Conservation (phyloP, 2,797 vertebrate species). For the Pseudotriccus pelzelni region DNA sequence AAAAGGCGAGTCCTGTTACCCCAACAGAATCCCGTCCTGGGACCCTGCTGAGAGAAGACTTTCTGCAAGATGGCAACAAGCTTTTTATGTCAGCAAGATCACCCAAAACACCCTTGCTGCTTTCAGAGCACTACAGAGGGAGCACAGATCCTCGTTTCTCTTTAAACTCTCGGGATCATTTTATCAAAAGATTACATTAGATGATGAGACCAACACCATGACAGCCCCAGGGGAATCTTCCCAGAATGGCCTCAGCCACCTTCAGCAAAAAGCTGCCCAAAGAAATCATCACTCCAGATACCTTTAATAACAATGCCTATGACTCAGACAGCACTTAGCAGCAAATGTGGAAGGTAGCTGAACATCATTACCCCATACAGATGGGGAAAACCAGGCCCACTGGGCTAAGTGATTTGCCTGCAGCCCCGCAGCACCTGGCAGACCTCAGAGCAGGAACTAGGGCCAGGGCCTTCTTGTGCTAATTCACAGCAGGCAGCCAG, state of each 20-base stretch:
- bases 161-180: neutral
- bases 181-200: neutral
- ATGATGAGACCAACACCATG: fast-evolving
- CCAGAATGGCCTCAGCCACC: neutral
- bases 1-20: neutral
- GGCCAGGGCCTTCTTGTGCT: neutral
- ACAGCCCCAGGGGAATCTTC: neutral
- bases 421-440: constrained; percentile 33
- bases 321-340: constrained; percentile 15
- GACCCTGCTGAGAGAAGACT: neutral
- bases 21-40: neutral
- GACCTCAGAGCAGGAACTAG: constrained; percentile 30
- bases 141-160: neutral
- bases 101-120: neutral
- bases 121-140: neutral
- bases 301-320: neutral
- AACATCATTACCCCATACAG: constrained; percentile 34
- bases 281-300: neutral
- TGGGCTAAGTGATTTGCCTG: constrained; percentile 52
- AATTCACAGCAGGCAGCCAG: neutral
- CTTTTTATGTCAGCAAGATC: neutral
- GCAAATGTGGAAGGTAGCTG: neutral
- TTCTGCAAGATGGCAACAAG: neutral
- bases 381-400: constrained; percentile 46
- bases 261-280: neutral